Evolutionary conservation across 2,888 invertebrate genomes (phyloP), one percentile per base, ranked within the genome.

Genomic region (Drosophila limbata): DNA sequence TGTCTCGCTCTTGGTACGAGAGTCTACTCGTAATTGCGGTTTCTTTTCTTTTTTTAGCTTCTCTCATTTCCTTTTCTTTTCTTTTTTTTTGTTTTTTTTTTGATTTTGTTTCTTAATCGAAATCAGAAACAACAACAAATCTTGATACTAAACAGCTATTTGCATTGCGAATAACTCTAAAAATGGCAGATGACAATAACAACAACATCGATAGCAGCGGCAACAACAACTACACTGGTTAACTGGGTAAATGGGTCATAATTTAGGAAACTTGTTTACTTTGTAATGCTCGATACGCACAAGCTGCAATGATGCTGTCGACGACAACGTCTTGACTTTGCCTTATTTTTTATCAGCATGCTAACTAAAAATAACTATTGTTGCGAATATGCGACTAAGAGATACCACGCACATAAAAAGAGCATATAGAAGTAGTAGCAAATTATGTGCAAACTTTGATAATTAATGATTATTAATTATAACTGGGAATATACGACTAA

Each of bases 241-340:
- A 84, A 84, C 89, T 92, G 81, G 91, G 91, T 88, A 92, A 92
- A 81, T 91, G 88, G 91, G 92, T 91, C 92, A 91, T 86, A 90
- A 86, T 90, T 92, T 91, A 90, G 90, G 90, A 91, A 91, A 92
- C 91, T 87, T 69, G 91, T 91, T 91, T 89, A 60, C 76, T 67
- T 63, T 68, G 57, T 45, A 73, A 67, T 67, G 35, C 40, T 53
- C 31, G 37, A 55, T 68, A 73, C 64, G 78, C 78, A 69, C 52
- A 45, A 21, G 56, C 53, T 53, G 60, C 73, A 42, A 77, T 71
- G 51, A 55, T 45, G 39, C 37, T 61, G 13, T 65, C 47, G 31
- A 51, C 65, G 55, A 53, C 73, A 48, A 25, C 51, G 28, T 45
- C 15, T 39, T 21, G 50, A 15, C 33, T 60, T 42, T 60, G 68